Evolutionary conservation across 2,888 invertebrate species (phyloP).

Genomic region (Bellardia bayeri): DNA sequence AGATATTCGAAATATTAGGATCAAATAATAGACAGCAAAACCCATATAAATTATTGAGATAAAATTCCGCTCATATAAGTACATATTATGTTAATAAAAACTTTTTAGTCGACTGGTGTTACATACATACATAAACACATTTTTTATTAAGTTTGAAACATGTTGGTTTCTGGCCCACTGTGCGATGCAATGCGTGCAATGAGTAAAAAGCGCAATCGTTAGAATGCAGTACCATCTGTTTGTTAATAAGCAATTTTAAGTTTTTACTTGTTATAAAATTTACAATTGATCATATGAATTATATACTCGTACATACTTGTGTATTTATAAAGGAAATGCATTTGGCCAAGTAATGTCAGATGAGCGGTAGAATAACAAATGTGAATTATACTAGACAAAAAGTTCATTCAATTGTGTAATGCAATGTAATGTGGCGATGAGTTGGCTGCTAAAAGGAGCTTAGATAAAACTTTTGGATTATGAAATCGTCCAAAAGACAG

Average conservation of each 20-base stretch:
- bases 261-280: neutral
- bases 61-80: too few relatives aligned
- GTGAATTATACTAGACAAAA: neutral
- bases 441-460: slow-evolving; percentile 29
- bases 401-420: slow-evolving; percentile 25
- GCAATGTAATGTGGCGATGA: slow-evolving; percentile 21
- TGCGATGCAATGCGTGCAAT: too few relatives aligned
- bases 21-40: too few relatives aligned
- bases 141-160: too few relatives aligned
- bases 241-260: slow-evolving; percentile 9
- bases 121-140: too few relatives aligned
- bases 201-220: too few relatives aligned
- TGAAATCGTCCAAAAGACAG: slow-evolving; percentile 62
- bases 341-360: slow-evolving; percentile 11
- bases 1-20: too few relatives aligned
- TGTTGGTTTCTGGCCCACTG: too few relatives aligned
- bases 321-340: neutral
- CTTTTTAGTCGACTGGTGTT: too few relatives aligned
- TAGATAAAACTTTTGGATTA: slow-evolving; percentile 59
- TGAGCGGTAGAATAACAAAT: slow-evolving; percentile 2
- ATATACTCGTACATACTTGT: too few relatives aligned
- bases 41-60: too few relatives aligned
- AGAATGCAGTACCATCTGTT: slow-evolving; percentile 3
- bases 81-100: too few relatives aligned
- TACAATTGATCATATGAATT: slow-evolving; percentile 30